Percentiles rank a stretch among this genome's conserved stretches.
Evolutionary conservation across 2,888 invertebrate genomes (phyloP).

Genomic region (Liopterus haemorrhoidalis): DNA sequence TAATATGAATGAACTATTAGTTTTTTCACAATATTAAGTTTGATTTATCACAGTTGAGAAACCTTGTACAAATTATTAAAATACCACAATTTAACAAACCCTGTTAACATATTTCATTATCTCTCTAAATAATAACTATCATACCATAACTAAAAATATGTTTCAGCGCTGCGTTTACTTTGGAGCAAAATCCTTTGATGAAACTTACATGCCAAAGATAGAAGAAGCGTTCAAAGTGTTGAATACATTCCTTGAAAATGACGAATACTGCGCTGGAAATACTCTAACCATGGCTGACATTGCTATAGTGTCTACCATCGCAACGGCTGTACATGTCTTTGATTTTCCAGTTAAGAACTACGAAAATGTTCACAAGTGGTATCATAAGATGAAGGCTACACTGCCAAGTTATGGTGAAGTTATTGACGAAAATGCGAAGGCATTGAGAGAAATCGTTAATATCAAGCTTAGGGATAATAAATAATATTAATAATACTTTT

Average conservation of each 20-base stretch:
- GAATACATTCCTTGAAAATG: constrained; percentile 42
- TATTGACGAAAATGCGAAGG: constrained; percentile 14
- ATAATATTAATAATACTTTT: no score
- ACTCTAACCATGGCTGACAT: constrained; percentile 50
- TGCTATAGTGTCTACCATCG: constrained; percentile 44
- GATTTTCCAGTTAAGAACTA: constrained; percentile 17
- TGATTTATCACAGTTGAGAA: no score
- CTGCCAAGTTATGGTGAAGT: constrained; percentile 15
- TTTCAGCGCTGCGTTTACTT: constrained; percentile 11
- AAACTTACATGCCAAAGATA: constrained; percentile 31
- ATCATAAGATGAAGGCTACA: constrained; percentile 3
- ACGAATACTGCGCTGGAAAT: constrained; percentile 47
- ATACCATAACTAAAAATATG: no score
- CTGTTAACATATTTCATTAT: no score
- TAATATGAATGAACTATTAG: no score
- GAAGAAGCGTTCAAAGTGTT: constrained; percentile 45
- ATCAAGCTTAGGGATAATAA: no score
- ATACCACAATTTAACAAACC: no score
- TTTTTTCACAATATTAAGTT: no score
- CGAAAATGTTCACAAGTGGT: constrained; percentile 11
- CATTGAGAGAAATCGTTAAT: constrained; percentile 8
- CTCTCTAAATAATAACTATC: no score
- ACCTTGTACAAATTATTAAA: no score
- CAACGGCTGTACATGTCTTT: constrained; percentile 31
- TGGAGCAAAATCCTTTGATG: constrained; percentile 31